Base-by-base conservation (phyloP, 1,140 invertebrate genomes). In the Capitella teleta region DNA sequence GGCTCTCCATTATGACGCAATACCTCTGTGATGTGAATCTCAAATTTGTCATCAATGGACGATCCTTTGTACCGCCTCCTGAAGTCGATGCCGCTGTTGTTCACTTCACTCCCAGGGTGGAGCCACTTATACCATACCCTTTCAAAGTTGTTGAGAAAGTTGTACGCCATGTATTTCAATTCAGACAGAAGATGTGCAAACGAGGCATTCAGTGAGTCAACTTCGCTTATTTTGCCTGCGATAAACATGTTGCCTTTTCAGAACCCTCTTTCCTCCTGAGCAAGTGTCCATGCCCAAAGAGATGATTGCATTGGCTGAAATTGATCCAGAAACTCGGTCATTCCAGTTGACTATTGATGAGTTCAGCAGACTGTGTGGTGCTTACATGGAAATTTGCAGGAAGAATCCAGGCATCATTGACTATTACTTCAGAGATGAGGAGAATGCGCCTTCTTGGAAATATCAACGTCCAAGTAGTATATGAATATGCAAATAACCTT, bases 81-180 rank as follows among this genome's bases (percentile, higher is more conserved):
- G 79, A 98, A 47, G 93, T 99, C 5, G 89, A 98, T 76, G 93
- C 96, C 3, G 90, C 87, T 40, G 84, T 98, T 8, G 91, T 98
- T 0, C 82, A 83, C 41, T 79, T 98, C 41, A 78, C 79, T 21
- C 94, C 96, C 2, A 65, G 83, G 2, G 79, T 79, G 56, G 66
- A 77, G 42, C 93, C 95, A 1, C 61, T 81, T 3, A 86, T 92
- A 54, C 58, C 63, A 8, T 74, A 87, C 25, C 81, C 87, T 0
- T 98, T 96, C 71, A 68, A 81, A 55, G 64, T 93, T 12, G 82
- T 95, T 38, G 91, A 98, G 65, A 97, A 95, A 77, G 81, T 99
- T 19, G 74, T 83, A 0, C 74, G 89, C 0, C 81, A 84, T 54
- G 74, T 94, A 44, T 98, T 97, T 70, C 81, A 81, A 59, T 85